A percentile compares a stretch with the other conserved stretches of the same genome.
Conservation (phyloP, 2,797 vertebrate genomes). For the Sebastes matsubarae region DNA sequence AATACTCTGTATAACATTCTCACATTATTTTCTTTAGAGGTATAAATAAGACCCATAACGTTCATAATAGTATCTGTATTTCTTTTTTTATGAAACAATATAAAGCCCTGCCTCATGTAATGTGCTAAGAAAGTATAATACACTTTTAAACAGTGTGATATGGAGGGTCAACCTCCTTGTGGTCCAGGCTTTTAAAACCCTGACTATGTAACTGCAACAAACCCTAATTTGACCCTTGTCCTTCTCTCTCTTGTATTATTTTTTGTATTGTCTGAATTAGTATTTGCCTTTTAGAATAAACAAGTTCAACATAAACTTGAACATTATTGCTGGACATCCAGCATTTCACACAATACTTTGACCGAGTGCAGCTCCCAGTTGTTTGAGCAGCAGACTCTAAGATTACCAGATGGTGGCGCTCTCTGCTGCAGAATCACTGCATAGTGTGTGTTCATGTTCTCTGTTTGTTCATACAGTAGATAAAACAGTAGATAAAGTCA, state of each 20-base stretch:
- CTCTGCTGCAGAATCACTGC: neutral
- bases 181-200: neutral
- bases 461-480: neutral
- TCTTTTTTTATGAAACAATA: neutral
- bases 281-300: neutral
- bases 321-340: neutral
- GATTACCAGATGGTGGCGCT: conserved; percentile 46
- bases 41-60: neutral
- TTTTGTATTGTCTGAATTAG: neutral
- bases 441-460: neutral
- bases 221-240: neutral
- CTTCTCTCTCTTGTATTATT: neutral
- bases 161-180: neutral
- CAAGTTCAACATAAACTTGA: neutral
- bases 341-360: neutral
- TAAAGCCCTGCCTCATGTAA: neutral
- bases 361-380: neutral
- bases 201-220: neutral
- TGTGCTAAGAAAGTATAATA: neutral
- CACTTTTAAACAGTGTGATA: neutral
- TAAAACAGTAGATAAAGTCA: neutral
- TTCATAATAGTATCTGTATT: neutral
- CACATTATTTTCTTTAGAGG: neutral
- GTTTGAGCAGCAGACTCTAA: neutral
- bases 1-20: neutral